Evolutionary conservation across 2,113 vertebrate species (phyloP), one percentile per base, ranked within the genome.

Genomic region (Festucalex cinctus): DNA sequence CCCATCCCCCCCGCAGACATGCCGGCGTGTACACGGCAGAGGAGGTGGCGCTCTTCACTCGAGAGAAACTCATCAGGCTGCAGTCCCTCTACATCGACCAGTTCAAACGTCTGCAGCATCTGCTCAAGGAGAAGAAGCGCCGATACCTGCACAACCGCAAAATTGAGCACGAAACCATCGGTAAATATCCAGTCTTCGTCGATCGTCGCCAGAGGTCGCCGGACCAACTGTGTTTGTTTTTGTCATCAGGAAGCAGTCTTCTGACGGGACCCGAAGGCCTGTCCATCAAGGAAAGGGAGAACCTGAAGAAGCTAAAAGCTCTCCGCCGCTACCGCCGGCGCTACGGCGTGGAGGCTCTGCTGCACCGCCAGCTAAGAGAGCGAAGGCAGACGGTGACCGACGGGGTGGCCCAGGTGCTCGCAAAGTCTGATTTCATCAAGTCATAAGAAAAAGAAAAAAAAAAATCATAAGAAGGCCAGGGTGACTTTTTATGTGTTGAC

Each of bases 81-180:
- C 97, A 99, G 76, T 98, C 96, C 0, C 93, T 99, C 44, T 99
- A 98, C 83, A 99, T 99, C 0, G 97, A 99, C 83, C 97, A 99
- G 87, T 98, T 99, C 91, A 98, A 98, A 72, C 88, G 96, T 0
- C 92, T 98, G 54, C 97, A 99, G 87, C 95, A 98, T 83, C 88
- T 99, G 5, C 92, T 99, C 19, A 98, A 98, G 82, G 97, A 98
- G 89, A 98, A 98, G 80, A 98, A 96, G 22, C 92, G 96, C 0
- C 85, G 92, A 0, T 99, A 94, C 75, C 89, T 98, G 77, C 97
- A 98, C 84, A 94, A 88, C 80, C 91, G 95, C 46, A 97, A 94
- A 85, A 88, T 88, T 67, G 97, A 99, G 69, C 95, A 97, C 0
- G 96, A 98, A 63, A 91, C 93, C 65, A 76, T 96, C 56, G 95